A percentile compares a stretch with the other conserved stretches of the same genome.
Evolutionary conservation across 2,797 vertebrate species (phyloP).

Genomic region (Apogon talboti): DNA sequence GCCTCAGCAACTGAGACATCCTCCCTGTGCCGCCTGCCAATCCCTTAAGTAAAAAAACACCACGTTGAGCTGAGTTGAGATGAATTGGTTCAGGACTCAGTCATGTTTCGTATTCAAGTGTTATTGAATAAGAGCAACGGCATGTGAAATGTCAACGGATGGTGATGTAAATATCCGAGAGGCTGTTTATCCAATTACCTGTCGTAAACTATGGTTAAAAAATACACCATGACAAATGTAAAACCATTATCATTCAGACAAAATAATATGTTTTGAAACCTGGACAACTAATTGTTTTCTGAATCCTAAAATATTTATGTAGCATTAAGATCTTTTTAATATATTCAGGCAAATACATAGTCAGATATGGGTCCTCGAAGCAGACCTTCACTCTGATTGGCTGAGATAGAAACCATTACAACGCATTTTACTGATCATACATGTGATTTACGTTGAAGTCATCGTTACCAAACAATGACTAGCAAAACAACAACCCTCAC

Average conservation of each 20-base stretch:
- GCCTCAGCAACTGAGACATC: constrained; percentile 76
- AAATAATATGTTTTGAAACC: too few relatives aligned
- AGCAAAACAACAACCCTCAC: too few relatives aligned
- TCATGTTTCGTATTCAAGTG: neutral
- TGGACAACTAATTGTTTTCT: fast-evolving
- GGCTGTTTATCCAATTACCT: neutral
- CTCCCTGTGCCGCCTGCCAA: constrained; percentile 27
- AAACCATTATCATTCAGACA: too few relatives aligned
- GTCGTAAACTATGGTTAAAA: neutral
- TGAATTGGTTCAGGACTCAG: neutral
- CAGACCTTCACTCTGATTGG: constrained; percentile 45
- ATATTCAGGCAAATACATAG: neutral
- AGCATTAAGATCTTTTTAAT: neutral
- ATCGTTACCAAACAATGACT: neutral
- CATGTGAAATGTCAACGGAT: constrained; percentile 57
- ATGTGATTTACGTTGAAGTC: too few relatives aligned
- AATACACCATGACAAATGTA: too few relatives aligned
- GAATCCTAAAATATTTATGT: fast-evolving
- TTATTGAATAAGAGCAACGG: constrained; percentile 50
- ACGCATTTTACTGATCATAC: too few relatives aligned
- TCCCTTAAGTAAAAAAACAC: neutral
- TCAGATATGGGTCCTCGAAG: neutral
- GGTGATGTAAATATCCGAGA: constrained; percentile 33
- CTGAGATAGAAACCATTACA: constrained; percentile 13
- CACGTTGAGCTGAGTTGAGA: fast-evolving